A percentile compares a stretch with the other conserved stretches of the same genome.
These are phyloP conservation scores for Drosophila nigricruria DNA, from an alignment of 2,888 invertebrate genomes.

Conservation along the genomic window DNA sequence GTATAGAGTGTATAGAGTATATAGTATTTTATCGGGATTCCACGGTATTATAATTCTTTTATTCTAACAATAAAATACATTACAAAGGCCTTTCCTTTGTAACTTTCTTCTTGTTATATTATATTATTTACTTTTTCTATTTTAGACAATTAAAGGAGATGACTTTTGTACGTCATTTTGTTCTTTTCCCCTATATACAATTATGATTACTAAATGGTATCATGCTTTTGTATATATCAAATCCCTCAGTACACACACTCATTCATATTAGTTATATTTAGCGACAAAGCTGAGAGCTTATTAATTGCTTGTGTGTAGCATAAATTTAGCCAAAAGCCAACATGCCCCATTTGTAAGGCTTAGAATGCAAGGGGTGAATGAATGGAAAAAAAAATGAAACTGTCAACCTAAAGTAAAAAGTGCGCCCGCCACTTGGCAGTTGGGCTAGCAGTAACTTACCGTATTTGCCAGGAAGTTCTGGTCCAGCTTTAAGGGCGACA, in stretches of 20 bases:
- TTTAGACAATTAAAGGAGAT: too few species aligned
- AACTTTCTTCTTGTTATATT: too few species aligned
- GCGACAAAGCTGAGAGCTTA: too few species aligned
- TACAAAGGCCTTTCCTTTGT: too few species aligned
- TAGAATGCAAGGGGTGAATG: background rate
- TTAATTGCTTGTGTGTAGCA: background rate
- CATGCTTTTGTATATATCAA: background rate
- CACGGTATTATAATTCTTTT: too few species aligned
- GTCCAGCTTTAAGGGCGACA: slow-evolving; percentile 13
- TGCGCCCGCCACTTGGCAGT: slow-evolving; percentile 10
- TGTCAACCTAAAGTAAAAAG: slow-evolving; percentile 29
- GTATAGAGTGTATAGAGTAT: too few species aligned
- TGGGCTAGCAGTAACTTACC: slow-evolving; percentile 48
- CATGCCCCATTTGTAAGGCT: background rate
- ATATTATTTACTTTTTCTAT: too few species aligned
- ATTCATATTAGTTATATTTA: background rate
- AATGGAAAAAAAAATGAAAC: background rate
- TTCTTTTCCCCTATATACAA: too few species aligned
- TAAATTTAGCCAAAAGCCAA: background rate
- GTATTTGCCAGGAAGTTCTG: slow-evolving; percentile 40
- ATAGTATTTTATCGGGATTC: too few species aligned
- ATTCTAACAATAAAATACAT: too few species aligned
- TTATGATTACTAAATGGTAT: background rate
- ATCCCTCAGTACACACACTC: background rate
- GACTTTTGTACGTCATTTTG: too few species aligned